These are phyloP conservation scores for Macheiramphus alcinus DNA, from an alignment of 2,113 vertebrate genomes.

Conservation along the genomic window DNA sequence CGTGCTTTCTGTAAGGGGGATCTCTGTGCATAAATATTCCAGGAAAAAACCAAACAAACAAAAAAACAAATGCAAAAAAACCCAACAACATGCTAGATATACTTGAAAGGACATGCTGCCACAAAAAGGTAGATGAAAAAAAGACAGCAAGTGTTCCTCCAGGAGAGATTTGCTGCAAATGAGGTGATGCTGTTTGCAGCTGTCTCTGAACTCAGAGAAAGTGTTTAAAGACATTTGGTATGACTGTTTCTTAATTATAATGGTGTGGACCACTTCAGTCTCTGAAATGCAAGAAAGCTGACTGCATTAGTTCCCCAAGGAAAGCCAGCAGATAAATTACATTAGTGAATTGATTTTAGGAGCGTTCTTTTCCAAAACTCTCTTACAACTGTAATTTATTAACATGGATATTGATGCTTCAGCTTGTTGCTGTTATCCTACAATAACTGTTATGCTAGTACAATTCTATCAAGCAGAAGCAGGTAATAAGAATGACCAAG, in stretches of 20 bases:
- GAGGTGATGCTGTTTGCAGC: not conserved
- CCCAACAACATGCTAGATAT: not conserved
- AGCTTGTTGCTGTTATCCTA: not conserved
- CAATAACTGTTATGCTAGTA: not conserved
- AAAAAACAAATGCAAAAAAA: not conserved
- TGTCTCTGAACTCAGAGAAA: not conserved
- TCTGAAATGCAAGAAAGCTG: not conserved
- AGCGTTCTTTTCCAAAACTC: not conserved
- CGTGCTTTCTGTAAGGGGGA: not conserved
- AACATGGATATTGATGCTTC: not conserved
- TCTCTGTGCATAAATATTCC: not conserved
- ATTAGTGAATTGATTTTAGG: not conserved
- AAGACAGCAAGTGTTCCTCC: not conserved
- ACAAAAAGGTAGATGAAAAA: not conserved
- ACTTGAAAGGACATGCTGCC: not conserved
- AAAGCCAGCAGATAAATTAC: not conserved
- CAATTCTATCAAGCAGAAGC: not conserved
- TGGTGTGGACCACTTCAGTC: not conserved
- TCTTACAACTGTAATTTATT: not conserved
- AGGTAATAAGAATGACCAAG: not conserved
- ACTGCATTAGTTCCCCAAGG: not conserved
- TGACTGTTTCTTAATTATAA: not conserved
- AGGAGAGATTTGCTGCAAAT: not conserved
- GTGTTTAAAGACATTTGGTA: not conserved
- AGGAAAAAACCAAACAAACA: not conserved